phyloP scores from a whole-genome alignment of 2,888 invertebrate genomes.

The Synanthedon vespiformis region DNA sequence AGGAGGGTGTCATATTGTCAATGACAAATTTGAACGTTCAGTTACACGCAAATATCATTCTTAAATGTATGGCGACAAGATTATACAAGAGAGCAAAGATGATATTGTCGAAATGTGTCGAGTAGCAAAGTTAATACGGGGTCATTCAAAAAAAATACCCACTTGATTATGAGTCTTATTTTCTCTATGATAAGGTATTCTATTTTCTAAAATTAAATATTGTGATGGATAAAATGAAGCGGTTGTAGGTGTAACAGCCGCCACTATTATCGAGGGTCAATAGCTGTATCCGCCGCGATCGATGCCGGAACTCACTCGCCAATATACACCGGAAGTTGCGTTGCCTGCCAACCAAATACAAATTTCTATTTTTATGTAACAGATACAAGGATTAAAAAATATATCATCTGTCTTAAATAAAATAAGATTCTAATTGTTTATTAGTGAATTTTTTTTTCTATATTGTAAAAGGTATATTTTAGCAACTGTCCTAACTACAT shows the following conservation, averaged over 20 bases:
- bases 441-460: too few species aligned
- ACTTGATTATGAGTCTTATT: conserved; percentile 4
- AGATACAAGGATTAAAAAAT: too few species aligned
- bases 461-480: too few species aligned
- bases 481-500: too few species aligned
- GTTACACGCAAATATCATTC: background rate
- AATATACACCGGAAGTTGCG: conserved; percentile 33
- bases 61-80: background rate
- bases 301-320: conserved; percentile 40
- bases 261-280: conserved; percentile 42
- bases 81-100: background rate
- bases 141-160: background rate
- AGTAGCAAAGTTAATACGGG: conserved; percentile 3
- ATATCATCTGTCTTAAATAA: too few species aligned
- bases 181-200: conserved; percentile 7
- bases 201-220: conserved; percentile 12
- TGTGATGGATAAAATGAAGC: conserved; percentile 22
- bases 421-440: too few species aligned
- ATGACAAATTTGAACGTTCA: background rate
- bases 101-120: background rate
- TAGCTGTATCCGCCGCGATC: conserved; percentile 43
- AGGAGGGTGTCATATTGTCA: conserved; percentile 7
- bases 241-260: conserved; percentile 16
- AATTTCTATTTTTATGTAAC: background rate
- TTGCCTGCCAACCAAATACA: conserved; percentile 13